These are phyloP conservation scores for Glaucidium brasilianum DNA, from an alignment of 2,113 vertebrate genomes.

Conservation along the genomic window DNA sequence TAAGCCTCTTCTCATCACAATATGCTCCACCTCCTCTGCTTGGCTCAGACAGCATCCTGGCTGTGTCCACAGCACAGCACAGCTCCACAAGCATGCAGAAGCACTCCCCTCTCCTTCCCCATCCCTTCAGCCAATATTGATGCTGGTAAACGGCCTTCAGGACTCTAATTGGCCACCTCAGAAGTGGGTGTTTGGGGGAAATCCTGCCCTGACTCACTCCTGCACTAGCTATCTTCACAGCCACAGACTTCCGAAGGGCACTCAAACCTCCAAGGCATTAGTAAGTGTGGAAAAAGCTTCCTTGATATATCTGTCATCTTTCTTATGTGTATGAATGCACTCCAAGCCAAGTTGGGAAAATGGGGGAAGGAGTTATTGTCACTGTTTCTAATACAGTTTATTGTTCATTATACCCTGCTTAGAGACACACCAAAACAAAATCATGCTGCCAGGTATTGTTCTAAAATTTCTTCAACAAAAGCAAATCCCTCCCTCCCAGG, in stretches of 20 bases:
- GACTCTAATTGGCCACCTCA: background rate
- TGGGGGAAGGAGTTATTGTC: constrained; percentile 44
- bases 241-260: constrained; percentile 57
- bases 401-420: constrained; percentile 62
- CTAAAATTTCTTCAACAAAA: constrained; percentile 1
- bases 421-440: background rate
- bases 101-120: background rate
- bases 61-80: rapidly evolving
- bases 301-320: constrained; percentile 61
- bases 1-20: constrained; percentile 11
- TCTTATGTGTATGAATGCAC: background rate
- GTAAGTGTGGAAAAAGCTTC: constrained; percentile 42
- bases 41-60: background rate
- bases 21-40: background rate
- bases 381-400: constrained; percentile 47
- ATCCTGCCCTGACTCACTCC: constrained; percentile 58
- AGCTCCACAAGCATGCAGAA: background rate
- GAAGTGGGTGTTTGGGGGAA: background rate
- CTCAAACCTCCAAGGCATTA: constrained; percentile 19
- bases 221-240: constrained; percentile 47
- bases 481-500: background rate
- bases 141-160: background rate
- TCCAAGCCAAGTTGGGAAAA: constrained; percentile 26
- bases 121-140: background rate
- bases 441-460: background rate